Evolutionary conservation across 1,140 invertebrate genomes (phyloP).

Genomic region (Eulimnadia texana): DNA sequence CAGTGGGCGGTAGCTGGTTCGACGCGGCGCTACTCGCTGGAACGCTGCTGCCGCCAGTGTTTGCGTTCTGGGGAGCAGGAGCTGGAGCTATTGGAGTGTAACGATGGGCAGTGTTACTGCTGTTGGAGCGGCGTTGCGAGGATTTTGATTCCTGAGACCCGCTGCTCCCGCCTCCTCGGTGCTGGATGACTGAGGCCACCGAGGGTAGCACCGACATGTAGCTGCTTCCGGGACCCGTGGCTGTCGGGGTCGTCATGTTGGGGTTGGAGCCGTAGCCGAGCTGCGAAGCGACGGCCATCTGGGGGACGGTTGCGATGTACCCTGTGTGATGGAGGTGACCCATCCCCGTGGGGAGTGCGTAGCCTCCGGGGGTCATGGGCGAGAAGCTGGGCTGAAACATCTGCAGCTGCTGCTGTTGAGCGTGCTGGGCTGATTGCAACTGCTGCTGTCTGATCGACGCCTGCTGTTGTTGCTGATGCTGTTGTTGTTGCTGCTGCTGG

Average conservation of each 20-base stretch:
- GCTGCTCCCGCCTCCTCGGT: conserved; percentile 20
- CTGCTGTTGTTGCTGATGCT: conserved; percentile 22
- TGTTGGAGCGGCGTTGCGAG: conserved; percentile 8
- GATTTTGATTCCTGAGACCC: conserved; percentile 7
- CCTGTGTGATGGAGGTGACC: conserved; percentile 15
- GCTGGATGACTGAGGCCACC: conserved; percentile 44
- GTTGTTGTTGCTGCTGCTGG: background rate
- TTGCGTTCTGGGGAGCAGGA: conserved; percentile 22
- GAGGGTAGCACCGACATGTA: conserved; percentile 28
- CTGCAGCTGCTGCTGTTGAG: conserved; percentile 15
- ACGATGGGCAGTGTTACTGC: conserved; percentile 12
- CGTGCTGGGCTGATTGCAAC: conserved; percentile 14
- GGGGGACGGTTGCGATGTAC: conserved; percentile 19
- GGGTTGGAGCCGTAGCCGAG: conserved; percentile 12
- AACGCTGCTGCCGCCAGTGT: conserved; percentile 24
- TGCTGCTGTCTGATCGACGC: too few relatives aligned
- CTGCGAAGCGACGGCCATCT: conserved; percentile 38
- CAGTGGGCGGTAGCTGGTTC: conserved; percentile 18
- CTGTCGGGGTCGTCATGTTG: conserved; percentile 20
- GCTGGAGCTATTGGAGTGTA: conserved; percentile 20
- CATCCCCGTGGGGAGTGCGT: conserved; percentile 10
- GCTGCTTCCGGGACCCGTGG: conserved; percentile 30
- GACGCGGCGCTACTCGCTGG: conserved; percentile 24
- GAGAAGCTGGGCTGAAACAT: conserved; percentile 16
- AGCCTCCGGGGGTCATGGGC: conserved; percentile 9